Conservation (phyloP, 2,888 invertebrate genomes). For the Drosophila neonasuta region DNA sequence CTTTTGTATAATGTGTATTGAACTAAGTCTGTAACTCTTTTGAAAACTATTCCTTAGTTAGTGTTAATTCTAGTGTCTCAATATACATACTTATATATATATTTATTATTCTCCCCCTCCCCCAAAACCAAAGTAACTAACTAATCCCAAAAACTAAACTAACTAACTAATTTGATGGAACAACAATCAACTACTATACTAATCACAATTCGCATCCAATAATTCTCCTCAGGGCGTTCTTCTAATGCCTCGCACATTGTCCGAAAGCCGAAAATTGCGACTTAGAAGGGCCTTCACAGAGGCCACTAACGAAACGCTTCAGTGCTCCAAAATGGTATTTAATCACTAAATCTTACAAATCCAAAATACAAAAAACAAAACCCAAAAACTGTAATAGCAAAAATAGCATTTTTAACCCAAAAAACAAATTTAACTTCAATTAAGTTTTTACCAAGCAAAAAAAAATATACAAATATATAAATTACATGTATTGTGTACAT, state of each 20-base stretch:
- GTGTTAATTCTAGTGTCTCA: too few species aligned
- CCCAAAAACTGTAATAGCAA: conserved; percentile 20
- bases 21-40: too few species aligned
- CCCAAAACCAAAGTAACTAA: background rate
- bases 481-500: conserved; percentile 43
- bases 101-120: conserved; percentile 1
- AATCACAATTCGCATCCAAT: conserved; percentile 69
- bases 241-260: conserved; percentile 94
- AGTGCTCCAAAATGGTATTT: conserved; percentile 93
- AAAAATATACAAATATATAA: background rate
- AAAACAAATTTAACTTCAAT: conserved; percentile 28
- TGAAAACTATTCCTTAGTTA: too few species aligned
- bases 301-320: conserved; percentile 93
- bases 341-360: conserved; percentile 51
- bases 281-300: conserved; percentile 95
- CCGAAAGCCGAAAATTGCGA: conserved; percentile 92
- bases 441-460: conserved; percentile 37
- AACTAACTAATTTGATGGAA: conserved; percentile 5
- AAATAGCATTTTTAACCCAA: background rate
- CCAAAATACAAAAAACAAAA: conserved; percentile 7
- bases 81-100: background rate
- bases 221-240: conserved; percentile 88
- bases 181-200: conserved; percentile 52
- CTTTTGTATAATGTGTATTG: too few species aligned
- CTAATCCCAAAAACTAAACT: background rate